phyloP scores from a whole-genome alignment of 2,888 invertebrate species.

The Heliothis peltigera region DNA sequence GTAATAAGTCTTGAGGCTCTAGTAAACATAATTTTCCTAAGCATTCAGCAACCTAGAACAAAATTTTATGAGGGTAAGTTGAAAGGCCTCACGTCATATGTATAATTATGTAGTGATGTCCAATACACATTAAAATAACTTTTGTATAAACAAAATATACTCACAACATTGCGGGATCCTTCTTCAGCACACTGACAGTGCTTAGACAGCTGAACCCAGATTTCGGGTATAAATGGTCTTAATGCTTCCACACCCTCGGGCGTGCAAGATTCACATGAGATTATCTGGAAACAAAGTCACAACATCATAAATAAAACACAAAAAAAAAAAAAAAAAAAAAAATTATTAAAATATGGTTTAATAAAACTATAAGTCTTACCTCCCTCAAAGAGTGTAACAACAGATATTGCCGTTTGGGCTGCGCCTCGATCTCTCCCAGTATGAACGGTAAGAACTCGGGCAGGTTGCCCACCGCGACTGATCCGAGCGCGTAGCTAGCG shows the following conservation, averaged over 20 bases:
- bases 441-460: constrained; percentile 98
- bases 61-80: background rate
- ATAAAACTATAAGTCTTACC: constrained; percentile 89
- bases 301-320: background rate
- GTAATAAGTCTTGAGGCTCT: constrained; percentile 96
- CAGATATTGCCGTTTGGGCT: constrained; percentile 98
- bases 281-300: constrained; percentile 90
- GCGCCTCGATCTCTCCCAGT: constrained; percentile 97
- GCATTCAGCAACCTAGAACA: constrained; percentile 95
- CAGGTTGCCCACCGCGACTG: constrained; percentile 98
- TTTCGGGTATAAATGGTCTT: constrained; percentile 95
- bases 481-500: constrained; percentile 98
- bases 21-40: constrained; percentile 98
- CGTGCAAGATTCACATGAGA: constrained; percentile 94
- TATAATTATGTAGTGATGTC: no score
- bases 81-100: no score
- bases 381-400: constrained; percentile 99
- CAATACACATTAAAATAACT: background rate
- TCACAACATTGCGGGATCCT: constrained; percentile 98
- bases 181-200: constrained; percentile 99
- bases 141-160: constrained; percentile 60
- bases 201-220: constrained; percentile 97
- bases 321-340: background rate
- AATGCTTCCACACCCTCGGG: constrained; percentile 93
- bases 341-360: background rate